Conservation (phyloP, 1,140 invertebrate genomes). For the Cydia strobilella region DNA sequence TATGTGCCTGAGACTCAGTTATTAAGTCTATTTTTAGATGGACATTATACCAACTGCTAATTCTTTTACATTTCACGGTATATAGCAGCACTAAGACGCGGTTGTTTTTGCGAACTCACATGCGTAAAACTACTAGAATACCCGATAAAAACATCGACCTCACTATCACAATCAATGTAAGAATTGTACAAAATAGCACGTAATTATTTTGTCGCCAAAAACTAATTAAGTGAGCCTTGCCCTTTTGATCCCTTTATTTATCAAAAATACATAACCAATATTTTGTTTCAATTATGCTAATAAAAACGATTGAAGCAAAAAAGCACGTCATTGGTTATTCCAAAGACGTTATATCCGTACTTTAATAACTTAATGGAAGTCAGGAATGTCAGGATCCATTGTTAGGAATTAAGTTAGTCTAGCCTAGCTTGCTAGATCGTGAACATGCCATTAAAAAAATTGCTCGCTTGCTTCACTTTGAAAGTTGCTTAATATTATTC, state of each 20-base stretch:
- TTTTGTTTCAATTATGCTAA: background rate
- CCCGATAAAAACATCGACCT: too few relatives aligned
- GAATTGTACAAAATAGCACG: too few relatives aligned
- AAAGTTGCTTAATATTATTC: background rate
- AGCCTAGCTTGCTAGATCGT: background rate
- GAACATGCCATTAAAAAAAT: background rate
- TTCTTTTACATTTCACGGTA: too few relatives aligned
- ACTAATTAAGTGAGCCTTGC: background rate
- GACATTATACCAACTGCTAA: too few relatives aligned
- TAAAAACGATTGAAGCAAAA: background rate
- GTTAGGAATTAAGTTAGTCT: conserved; percentile 8
- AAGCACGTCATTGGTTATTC: conserved; percentile 6
- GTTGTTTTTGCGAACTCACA: background rate
- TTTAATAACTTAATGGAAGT: conserved; percentile 9
- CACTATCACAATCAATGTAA: too few relatives aligned
- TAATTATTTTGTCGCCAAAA: background rate
- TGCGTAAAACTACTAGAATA: background rate
- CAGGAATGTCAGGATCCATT: background rate
- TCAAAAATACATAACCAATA: background rate
- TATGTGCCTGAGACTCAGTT: background rate
- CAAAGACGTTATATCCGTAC: background rate
- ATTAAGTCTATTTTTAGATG: conserved; percentile 6
- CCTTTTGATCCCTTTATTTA: too few relatives aligned
- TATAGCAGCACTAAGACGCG: background rate
- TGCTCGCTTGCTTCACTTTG: background rate